Evolutionary conservation across 2,888 invertebrate genomes (phyloP).

Genomic region (Lepetodrilus schrolli): DNA sequence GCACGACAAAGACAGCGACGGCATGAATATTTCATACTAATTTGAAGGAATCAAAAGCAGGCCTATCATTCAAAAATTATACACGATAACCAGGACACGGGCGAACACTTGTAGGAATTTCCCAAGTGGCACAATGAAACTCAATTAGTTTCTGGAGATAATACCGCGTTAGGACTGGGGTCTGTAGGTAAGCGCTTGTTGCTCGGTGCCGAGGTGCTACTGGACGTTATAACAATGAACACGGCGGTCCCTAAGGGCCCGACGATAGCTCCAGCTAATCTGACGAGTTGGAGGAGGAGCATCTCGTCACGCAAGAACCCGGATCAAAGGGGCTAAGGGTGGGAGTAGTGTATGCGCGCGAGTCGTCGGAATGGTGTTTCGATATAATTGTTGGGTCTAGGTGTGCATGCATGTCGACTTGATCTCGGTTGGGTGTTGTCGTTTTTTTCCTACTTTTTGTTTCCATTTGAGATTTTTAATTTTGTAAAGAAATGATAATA

Average conservation of each 20-base stretch:
- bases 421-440: too few species aligned
- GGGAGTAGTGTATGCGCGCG: background rate
- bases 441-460: too few species aligned
- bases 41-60: constrained; percentile 28
- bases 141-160: constrained; percentile 17
- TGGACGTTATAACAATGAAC: constrained; percentile 12
- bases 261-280: background rate
- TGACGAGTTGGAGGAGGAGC: background rate
- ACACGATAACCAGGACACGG: background rate
- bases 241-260: background rate
- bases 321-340: background rate
- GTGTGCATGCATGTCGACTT: too few species aligned
- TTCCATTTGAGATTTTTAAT: too few species aligned
- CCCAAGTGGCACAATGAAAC: background rate
- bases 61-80: constrained; percentile 31
- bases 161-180: background rate
- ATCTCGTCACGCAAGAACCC: background rate
- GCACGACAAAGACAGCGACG: background rate
- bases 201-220: background rate
- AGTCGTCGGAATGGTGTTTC: too few species aligned
- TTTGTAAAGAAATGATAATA: too few species aligned
- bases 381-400: background rate
- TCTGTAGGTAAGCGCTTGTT: background rate
- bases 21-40: constrained; percentile 30
- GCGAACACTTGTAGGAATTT: constrained; percentile 8